Base-by-base conservation (phyloP, 2,888 invertebrate genomes). In the Mylabris sibirica region DNA sequence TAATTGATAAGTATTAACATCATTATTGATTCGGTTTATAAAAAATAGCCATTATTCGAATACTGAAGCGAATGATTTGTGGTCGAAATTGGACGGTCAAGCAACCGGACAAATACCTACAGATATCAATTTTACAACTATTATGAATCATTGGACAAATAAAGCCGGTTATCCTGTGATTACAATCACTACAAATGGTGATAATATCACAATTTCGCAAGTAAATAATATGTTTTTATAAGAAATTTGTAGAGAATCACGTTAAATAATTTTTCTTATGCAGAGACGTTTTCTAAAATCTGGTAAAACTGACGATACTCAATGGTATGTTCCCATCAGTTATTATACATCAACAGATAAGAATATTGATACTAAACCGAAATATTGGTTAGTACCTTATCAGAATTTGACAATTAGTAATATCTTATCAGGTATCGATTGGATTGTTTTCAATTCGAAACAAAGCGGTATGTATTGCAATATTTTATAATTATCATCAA, bases 131-230 rank as follows among this genome's bases (percentile, higher is more conserved):
- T 62, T 65, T 2, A 41, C 49, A 49, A 57, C 67, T n/a, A 82
- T 90, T 75, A 87, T 91, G 85, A 81, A 86, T 53, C 86, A 86
- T 1, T 92, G 91, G 91, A 88, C 89, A 0, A 84, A 84, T 6
- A 89, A 90, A 77, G 82, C 87, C 30, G 89, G 90, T 3, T 88
- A 85, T 74, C 91, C 90, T 0, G 78, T 90, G 0, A 75, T 90
- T 6, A 85, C 81, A 1, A 87, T 89, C 9, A 59, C 34, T 0
- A 11, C 69, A 5, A 62, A 71, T 26, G 72, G 64, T 12, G 60
- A 44, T 3, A 57, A 57, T 22, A 41, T 77, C 3, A 69, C 38
- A 3, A 63, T 80, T 8, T 64, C 69, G 8, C 80, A 80, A 68
- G 75, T 75, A 60, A 69, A n/a, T n/a, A n/a, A n/a, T n/a, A n/a